Conservation (phyloP, 2,797 vertebrate genomes). For the Pteronotus mesoamericanus region DNA sequence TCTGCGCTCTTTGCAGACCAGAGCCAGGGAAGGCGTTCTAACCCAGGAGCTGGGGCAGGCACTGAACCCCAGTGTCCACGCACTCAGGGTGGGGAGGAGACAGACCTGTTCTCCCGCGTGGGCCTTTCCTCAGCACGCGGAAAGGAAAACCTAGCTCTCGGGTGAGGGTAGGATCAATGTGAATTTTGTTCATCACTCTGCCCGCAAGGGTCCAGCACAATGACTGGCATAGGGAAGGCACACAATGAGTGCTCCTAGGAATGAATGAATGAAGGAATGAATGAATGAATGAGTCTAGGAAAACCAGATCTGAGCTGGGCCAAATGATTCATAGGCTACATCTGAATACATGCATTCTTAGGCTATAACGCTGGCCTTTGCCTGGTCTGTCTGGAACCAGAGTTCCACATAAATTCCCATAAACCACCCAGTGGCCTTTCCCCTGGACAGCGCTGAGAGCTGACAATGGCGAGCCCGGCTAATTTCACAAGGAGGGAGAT, state of each 20-base stretch:
- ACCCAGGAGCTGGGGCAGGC: background rate
- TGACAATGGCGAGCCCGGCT: background rate
- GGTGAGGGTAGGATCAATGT: background rate
- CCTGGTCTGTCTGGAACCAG: background rate
- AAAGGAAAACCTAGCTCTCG: background rate
- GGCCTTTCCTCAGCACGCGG: background rate
- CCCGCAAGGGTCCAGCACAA: too few relatives aligned
- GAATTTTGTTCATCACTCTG: background rate
- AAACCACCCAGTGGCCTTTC: background rate
- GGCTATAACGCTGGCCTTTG: background rate
- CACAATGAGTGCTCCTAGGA: too few relatives aligned
- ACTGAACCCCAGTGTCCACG: background rate
- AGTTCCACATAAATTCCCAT: background rate
- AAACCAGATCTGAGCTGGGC: background rate
- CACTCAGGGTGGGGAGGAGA: background rate
- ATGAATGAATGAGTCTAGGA: background rate
- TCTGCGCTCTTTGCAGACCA: background rate
- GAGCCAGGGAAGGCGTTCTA: fast-evolving
- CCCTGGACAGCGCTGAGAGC: background rate
- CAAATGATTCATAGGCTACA: background rate
- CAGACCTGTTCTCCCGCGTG: background rate
- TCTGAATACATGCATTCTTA: too few relatives aligned
- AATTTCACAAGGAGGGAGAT: background rate
- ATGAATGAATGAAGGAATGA: background rate
- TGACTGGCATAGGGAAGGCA: background rate